Conservation (phyloP, 2,113 vertebrate species). For the Petroica traversi region DNA sequence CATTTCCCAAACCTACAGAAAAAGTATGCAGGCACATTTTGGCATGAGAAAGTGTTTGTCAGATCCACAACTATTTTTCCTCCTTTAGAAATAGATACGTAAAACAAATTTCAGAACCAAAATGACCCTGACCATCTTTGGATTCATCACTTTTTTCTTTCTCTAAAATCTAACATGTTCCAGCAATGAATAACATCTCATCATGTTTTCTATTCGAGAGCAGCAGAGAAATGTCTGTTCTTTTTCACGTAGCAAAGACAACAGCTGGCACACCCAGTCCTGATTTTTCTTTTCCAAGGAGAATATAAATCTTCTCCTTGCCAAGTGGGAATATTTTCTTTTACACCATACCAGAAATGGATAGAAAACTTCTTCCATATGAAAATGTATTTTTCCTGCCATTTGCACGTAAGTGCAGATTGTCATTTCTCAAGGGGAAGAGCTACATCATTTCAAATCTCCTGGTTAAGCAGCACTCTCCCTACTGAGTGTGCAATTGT, state of each 20-base stretch:
- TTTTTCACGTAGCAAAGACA: neutral
- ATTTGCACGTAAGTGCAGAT: neutral
- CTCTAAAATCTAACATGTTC: neutral
- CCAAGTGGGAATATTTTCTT: neutral
- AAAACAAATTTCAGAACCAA: neutral
- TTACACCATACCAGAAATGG: neutral
- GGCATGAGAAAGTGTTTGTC: neutral
- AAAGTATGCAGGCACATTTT: neutral
- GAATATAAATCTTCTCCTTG: neutral
- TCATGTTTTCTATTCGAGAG: neutral
- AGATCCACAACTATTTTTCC: neutral
- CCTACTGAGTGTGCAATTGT: neutral
- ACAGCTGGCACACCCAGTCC: neutral
- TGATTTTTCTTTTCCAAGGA: neutral
- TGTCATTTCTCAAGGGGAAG: neutral
- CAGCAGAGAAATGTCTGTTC: neutral
- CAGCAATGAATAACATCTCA: neutral
- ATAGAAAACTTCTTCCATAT: neutral
- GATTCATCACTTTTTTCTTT: neutral
- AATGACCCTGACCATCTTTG: neutral
- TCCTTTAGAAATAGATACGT: neutral
- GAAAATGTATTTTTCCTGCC: neutral
- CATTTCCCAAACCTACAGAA: neutral
- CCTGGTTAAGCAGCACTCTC: neutral
- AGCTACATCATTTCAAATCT: neutral